These are phyloP conservation scores for Botia kubotai DNA, from an alignment of 2,797 vertebrate genomes.

Conservation along the genomic window DNA sequence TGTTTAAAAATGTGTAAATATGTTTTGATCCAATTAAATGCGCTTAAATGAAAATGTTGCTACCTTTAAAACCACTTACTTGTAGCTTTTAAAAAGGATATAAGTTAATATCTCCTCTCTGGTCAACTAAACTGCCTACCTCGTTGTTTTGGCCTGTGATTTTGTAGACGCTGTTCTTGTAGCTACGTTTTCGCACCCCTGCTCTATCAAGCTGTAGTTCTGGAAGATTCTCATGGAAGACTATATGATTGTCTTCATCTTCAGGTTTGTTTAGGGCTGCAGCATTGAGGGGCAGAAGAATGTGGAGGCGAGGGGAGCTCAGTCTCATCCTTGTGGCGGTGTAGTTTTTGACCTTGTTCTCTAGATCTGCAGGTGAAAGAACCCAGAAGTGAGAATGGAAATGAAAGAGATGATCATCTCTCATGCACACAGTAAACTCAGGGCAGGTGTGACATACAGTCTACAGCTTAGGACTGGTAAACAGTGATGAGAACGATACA, in stretches of 20 bases:
- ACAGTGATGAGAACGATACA: no score
- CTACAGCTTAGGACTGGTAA: no score
- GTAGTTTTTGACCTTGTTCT: slow-evolving; percentile 57
- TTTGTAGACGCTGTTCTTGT: slow-evolving; percentile 81
- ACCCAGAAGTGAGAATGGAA: slow-evolving; percentile 9
- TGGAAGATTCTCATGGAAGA: slow-evolving; percentile 78
- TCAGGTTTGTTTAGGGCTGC: slow-evolving; percentile 79
- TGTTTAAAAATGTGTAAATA: no score
- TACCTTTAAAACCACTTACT: no score
- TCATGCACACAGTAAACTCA: not conserved
- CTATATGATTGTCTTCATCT: slow-evolving; percentile 79
- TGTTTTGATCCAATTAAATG: no score
- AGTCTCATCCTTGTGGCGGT: not conserved
- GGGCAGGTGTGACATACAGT: no score
- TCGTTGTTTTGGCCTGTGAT: slow-evolving; percentile 67
- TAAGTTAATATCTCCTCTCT: slow-evolving; percentile 15
- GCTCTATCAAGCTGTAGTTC: slow-evolving; percentile 76
- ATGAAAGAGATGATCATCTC: not conserved
- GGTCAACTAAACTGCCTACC: slow-evolving; percentile 60
- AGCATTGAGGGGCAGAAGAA: slow-evolving; percentile 84
- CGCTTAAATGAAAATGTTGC: no score
- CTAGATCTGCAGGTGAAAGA: slow-evolving; percentile 68
- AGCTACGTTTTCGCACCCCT: slow-evolving; percentile 80
- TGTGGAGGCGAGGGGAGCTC: slow-evolving; percentile 78
- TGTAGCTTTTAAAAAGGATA: no score